phyloP scores from a whole-genome alignment of 2,113 vertebrate species.

The Epinephelus lanceolatus region DNA sequence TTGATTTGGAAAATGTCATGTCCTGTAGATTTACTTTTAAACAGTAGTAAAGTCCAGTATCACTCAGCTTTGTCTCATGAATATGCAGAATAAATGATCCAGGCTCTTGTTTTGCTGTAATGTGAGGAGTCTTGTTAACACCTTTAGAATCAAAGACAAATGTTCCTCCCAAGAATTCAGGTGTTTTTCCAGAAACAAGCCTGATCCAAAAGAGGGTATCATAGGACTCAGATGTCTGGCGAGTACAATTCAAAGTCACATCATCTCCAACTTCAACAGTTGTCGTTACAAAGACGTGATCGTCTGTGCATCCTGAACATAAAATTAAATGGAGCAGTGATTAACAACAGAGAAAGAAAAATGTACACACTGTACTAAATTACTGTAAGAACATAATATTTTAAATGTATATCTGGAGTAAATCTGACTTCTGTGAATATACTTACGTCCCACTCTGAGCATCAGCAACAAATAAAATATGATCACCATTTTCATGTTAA shows the following conservation, averaged over 20 bases:
- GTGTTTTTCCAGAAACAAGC: conserved; percentile 47
- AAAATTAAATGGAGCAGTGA: no score
- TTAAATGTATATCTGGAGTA: background rate
- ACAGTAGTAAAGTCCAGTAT: conserved; percentile 63
- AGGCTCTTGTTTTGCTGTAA: conserved; percentile 40
- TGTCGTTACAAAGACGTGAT: no score
- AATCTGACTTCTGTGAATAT: background rate
- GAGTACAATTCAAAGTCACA: no score
- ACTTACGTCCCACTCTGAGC: conserved; percentile 25
- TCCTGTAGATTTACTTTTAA: background rate
- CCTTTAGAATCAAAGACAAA: rapidly evolving
- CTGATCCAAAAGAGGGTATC: background rate
- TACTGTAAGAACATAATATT: background rate
- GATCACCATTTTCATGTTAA: no score
- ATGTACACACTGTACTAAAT: no score
- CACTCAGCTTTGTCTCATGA: background rate
- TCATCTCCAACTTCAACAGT: no score
- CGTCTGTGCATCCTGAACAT: no score
- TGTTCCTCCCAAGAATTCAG: conserved; percentile 46
- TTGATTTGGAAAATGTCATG: background rate
- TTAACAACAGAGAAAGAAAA: no score
- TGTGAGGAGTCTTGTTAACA: background rate
- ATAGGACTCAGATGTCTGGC: no score
- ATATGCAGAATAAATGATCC: conserved; percentile 58
- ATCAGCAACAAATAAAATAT: no score